phyloP scores from a whole-genome alignment of 2,797 vertebrate genomes.

The Coregonus sp. region DNA sequence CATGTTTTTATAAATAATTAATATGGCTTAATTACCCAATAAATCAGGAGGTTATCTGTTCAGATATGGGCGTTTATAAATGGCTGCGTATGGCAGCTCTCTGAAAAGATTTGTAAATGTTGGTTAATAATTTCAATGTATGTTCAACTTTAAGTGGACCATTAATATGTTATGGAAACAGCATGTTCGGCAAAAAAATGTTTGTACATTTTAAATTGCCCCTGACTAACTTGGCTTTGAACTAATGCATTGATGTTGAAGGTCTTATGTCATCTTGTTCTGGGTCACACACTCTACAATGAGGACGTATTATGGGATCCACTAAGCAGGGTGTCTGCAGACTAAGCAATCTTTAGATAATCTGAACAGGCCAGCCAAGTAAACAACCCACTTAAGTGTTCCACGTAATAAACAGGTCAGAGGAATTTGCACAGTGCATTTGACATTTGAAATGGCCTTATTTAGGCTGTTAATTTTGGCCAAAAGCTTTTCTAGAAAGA shows the following conservation, averaged over 20 bases:
- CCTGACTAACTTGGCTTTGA: no score
- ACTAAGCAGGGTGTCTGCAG: no score
- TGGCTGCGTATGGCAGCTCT: background rate
- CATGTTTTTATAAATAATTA: background rate
- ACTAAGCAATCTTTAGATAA: no score
- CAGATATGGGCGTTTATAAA: background rate
- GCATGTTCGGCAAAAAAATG: no score
- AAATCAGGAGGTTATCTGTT: background rate
- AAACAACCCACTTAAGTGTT: background rate
- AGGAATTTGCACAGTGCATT: background rate
- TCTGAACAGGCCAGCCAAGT: background rate
- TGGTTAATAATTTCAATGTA: background rate
- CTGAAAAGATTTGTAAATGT: background rate
- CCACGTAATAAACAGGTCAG: background rate
- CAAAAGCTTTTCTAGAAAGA: constrained; percentile 3
- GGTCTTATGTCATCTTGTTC: background rate
- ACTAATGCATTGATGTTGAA: background rate
- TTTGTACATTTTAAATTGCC: no score
- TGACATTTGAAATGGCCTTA: background rate
- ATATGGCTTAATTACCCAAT: background rate
- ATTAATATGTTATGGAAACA: background rate
- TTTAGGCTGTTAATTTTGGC: background rate
- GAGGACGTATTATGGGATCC: background rate
- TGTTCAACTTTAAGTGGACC: background rate
- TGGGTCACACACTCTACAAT: background rate